Evolutionary conservation across 2,888 invertebrate species (phyloP).

Genomic region (Chymomyza amoena): DNA sequence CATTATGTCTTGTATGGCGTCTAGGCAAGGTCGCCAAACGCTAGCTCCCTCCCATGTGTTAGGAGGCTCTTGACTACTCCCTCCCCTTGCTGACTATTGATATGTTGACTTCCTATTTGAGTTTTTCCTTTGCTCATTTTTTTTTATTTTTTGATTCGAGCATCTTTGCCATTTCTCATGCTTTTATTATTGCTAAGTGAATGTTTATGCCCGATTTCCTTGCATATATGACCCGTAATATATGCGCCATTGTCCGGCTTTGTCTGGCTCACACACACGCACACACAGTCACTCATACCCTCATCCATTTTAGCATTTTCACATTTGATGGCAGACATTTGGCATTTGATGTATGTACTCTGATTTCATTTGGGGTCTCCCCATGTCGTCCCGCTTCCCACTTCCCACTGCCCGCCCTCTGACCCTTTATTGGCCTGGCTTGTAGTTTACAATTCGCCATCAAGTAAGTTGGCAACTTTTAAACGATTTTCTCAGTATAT

Average conservation of each 20-base stretch:
- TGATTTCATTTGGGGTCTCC: conserved; percentile 55
- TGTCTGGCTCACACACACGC: conserved; percentile 9
- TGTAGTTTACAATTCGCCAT: conserved; percentile 42
- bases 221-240: conserved; percentile 28
- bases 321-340: conserved; percentile 36
- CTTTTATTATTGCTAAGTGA: conserved; percentile 59
- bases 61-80: background rate
- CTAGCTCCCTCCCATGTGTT: too few relatives aligned
- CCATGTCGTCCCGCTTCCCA: background rate
- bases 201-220: conserved; percentile 53
- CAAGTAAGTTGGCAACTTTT: conserved; percentile 40
- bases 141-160: conserved; percentile 32
- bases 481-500: conserved; percentile 34
- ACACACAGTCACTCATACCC: background rate
- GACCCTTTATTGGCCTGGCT: conserved; percentile 44
- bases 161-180: conserved; percentile 36
- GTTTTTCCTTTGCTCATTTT: background rate
- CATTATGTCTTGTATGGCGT: background rate
- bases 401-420: background rate
- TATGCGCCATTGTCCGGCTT: conserved; percentile 26
- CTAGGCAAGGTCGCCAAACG: background rate
- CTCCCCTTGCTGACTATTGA: background rate
- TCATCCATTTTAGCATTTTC: conserved; percentile 1
- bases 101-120: conserved; percentile 1
- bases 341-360: conserved; percentile 41